A percentile compares a stretch with the other conserved stretches of the same genome.
Conservation (phyloP, 2,113 vertebrate genomes). For the Zapornia atra region DNA sequence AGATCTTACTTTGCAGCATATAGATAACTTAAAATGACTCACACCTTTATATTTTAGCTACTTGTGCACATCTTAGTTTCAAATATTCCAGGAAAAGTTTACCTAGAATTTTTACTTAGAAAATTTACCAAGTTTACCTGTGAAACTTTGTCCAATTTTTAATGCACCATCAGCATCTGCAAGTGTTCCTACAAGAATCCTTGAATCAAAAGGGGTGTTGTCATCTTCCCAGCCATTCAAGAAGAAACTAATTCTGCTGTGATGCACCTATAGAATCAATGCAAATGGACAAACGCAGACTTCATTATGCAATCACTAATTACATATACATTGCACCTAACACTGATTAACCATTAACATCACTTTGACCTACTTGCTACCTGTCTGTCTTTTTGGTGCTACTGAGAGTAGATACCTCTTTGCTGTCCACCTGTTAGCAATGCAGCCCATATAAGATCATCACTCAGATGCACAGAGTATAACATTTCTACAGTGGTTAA, state of each 20-base stretch:
- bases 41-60: neutral
- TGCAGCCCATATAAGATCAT: neutral
- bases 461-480: neutral
- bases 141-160: slow-evolving; percentile 83
- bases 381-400: neutral
- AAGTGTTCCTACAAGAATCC: slow-evolving; percentile 75
- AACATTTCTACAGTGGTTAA: neutral
- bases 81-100: neutral
- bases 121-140: slow-evolving; percentile 77
- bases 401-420: neutral
- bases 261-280: slow-evolving; percentile 80
- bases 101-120: too few species aligned
- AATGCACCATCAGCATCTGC: slow-evolving; percentile 72
- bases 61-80: neutral
- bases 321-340: neutral
- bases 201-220: slow-evolving; percentile 83
- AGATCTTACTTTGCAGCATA: neutral
- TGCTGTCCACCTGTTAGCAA: neutral
- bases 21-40: neutral
- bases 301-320: neutral
- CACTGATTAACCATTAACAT: neutral
- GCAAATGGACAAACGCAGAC: neutral
- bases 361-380: neutral
- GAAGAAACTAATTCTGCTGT: slow-evolving; percentile 85
- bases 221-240: slow-evolving; percentile 89